These are phyloP conservation scores for Limanda limanda DNA, from an alignment of 2,113 vertebrate species.

Conservation along the genomic window DNA sequence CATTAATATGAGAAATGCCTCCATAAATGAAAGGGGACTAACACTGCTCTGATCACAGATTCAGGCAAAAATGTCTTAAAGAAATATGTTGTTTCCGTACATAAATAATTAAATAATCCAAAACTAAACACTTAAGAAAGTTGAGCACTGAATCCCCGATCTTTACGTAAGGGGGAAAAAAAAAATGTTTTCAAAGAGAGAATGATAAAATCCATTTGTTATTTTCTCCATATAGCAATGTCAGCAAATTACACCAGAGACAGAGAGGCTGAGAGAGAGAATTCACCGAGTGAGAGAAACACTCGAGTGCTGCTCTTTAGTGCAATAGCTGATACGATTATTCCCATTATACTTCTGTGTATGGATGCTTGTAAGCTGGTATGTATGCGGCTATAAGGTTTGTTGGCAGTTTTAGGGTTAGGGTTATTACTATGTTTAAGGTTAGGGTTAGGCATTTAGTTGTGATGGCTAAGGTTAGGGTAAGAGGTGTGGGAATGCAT, in stretches of 20 bases:
- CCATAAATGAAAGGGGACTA: neutral
- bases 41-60: neutral
- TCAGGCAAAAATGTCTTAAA: conserved; percentile 25
- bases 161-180: neutral
- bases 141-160: conserved; percentile 18
- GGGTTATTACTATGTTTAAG: no score
- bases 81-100: conserved; percentile 24
- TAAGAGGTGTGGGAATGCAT: no score
- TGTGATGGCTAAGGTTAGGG: no score
- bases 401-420: neutral
- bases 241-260: conserved; percentile 16
- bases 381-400: neutral
- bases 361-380: neutral
- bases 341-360: conserved; percentile 6
- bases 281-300: conserved; percentile 1
- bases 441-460: no score
- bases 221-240: conserved; percentile 15
- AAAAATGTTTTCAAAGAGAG: neutral
- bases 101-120: conserved; percentile 44
- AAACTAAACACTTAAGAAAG: conserved; percentile 39
- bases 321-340: conserved; percentile 10
- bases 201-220: conserved; percentile 18
- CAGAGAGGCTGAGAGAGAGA: neutral
- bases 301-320: neutral
- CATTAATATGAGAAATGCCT: neutral